Evolutionary conservation across 1,140 invertebrate genomes (phyloP), one percentile per base, ranked within the genome.

Genomic region (Latrodectus geometricus): DNA sequence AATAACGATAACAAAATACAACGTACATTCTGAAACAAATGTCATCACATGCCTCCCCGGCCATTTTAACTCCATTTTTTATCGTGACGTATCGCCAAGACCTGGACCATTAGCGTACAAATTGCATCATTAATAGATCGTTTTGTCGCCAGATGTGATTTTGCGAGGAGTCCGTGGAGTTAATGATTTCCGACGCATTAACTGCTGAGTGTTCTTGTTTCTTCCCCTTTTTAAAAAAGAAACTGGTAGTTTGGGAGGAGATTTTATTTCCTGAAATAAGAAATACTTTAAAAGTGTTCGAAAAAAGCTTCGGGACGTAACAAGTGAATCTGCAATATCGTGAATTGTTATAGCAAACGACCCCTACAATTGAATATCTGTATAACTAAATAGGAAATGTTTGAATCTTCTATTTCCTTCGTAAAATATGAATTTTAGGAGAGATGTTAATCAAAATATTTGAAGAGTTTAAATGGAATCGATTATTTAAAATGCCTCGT

Each of bases 101-200:
- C 23, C 65, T 35, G 17, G 23, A 48, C 79, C 79, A 82, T 82
- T 82, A 82, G 79, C 69, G 79, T 82, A 73, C 79, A 82, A 82
- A 82, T 82, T 54, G 54, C 69, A 49, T 82, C 79, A 82, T 82
- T 82, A 82, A 72, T 54, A 82, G 77, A 23, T 68, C 56, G 9
- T 68, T 73, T 49, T n/a, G 50, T 35, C 8, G 9, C 68, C 69
- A 72, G 79, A 72, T 56, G 79, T 52, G 17, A 73, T 72, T 82
- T 17, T 20, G 69, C 72, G 65, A 78, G 76, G 56, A 78, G 69
- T 66, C 54, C 54, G 52, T 12, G n/a, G 75, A 77, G 69, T 50
- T 82, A 82, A 82, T 82, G 79, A 82, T 82, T 72, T 82, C 79
- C 79, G 79, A 72, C 70, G 35, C 79, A 82, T 82, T 82, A 73